Conservation (phyloP, 2,113 vertebrate species). For the Noturus placidus region DNA sequence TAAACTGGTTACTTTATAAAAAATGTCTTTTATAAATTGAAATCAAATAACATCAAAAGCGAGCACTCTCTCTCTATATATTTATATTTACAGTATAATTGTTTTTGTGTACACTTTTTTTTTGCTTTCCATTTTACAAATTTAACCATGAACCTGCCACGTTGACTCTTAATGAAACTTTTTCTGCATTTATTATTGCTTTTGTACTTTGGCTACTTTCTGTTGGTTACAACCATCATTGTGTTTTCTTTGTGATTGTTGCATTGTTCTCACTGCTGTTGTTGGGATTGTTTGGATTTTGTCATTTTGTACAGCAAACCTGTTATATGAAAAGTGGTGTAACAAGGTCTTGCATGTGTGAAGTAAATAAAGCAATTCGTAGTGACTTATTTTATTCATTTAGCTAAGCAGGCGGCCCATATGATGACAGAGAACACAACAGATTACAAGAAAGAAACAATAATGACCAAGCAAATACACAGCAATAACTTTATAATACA, state of each 20-base stretch:
- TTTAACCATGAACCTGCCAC: background rate
- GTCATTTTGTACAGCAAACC: background rate
- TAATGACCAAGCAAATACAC: background rate
- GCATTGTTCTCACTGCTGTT: background rate
- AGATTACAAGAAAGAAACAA: background rate
- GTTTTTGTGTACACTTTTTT: background rate
- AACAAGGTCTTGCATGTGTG: background rate
- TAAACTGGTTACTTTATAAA: slow-evolving; percentile 7
- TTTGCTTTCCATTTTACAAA: background rate
- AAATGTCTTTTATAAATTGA: background rate
- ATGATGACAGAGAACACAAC: background rate
- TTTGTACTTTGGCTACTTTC: background rate
- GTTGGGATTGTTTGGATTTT: background rate
- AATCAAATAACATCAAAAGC: background rate
- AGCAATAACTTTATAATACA: background rate
- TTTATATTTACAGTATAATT: background rate
- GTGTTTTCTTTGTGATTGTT: background rate
- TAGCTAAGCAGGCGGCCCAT: background rate
- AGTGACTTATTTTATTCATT: too few species aligned
- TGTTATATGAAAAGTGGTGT: background rate
- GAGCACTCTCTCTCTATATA: background rate
- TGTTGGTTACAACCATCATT: background rate
- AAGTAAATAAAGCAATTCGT: background rate
- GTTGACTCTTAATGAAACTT: background rate
- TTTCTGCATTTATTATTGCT: background rate